Base-by-base conservation (phyloP, 2,797 vertebrate species). In the Natrix natrix region DNA sequence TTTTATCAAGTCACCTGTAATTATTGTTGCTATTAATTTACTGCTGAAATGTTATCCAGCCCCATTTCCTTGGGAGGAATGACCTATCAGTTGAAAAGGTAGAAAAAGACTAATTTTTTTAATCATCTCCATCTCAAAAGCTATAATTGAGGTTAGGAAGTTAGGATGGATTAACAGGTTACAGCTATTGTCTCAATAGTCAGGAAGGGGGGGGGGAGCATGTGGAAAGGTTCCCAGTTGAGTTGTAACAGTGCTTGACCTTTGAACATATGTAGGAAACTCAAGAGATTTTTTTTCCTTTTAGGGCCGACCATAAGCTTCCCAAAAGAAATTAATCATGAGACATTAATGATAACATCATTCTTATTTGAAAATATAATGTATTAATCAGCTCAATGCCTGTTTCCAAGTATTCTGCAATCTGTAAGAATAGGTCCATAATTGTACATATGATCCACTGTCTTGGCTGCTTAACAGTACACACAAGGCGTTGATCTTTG, bases 281-380 rank as follows among this genome's bases (percentile, higher is more conserved):
- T 95, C 96, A 94, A 95, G 90, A 94, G 93, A 66, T 93, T 93
- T 96, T 96, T 48, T 83, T 48, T 11, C 28, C 16, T 17, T 97
- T 95, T 96, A 97, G 91, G 95, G 91, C 90, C 32, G 96, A 93
- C 94, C 94, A 91, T 96, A 93, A 96, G 95, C 97, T 95, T 97
- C 95, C 94, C 91, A 97, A 95, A 92, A 97, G 95, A 97, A 97
- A 97, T 97, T 96, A 97, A 97, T 97, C 93, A 92, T 95, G 94
- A 97, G 94, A 95, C 97, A 94, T 97, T 96, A 96, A 96, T 95
- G 96, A 97, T 97, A 95, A 95, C 93, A 97, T 98, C 97, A 92
- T 96, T 93, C 96, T 97, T 97, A 97, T 97, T 97, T 97, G 94
- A 97, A 97, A 97, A 96, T 95, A 94, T 97, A 97, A 97, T 96